Evolutionary conservation across 1,140 invertebrate genomes (phyloP), one percentile per base, ranked within the genome.

Genomic region (Lasaia peninsularis): DNA sequence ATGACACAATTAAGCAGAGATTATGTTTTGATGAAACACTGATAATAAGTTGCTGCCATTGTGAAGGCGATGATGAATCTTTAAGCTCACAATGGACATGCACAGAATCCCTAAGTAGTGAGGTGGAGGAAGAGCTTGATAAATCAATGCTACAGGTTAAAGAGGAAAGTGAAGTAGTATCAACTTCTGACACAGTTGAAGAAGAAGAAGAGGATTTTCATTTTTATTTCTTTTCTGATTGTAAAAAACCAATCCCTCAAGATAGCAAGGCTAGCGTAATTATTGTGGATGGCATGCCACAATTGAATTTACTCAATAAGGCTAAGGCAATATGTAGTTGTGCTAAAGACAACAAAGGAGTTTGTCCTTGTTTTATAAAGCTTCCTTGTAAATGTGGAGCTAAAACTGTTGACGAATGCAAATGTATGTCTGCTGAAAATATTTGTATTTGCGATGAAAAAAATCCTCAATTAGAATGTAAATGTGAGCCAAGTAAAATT

Each of bases 11-110:
- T 37, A 87, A 82, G 56, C 71, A 78, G 60, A 69, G 82, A 60
- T 63, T 89, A 64, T 86, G 82, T 59, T 89, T 89, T 67, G 72
- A 71, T 28, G 88, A 89, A 75, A 80, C 86, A 35, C 65, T 89
- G 21, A 63, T 88, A 52, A 76, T 89, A 24, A 88, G 86, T 61
- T 89, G 82, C 61, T 75, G 80, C 20, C 86, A 89, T 64, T 61
- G 66, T 52, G 76, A 85, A 24, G 80, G 73, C 11, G 64, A 75
- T 33, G 71, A 73, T 9, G 68, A 74, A 28, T 64, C 62, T 52
- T 75, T 75, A 21, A 76, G 79, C 54, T 83, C 80, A 31, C 72
- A 81, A 28, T 79, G 76, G 75, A 71, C 83, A 20, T 79, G 76
- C 52, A 55, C 63, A 8, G 72, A 74, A 35, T 65, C 72, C 35